Evolutionary conservation across 37 sponge, comb jelly and placozoan genomes (phyloP).

Genomic region (Axinella damicornis): DNA sequence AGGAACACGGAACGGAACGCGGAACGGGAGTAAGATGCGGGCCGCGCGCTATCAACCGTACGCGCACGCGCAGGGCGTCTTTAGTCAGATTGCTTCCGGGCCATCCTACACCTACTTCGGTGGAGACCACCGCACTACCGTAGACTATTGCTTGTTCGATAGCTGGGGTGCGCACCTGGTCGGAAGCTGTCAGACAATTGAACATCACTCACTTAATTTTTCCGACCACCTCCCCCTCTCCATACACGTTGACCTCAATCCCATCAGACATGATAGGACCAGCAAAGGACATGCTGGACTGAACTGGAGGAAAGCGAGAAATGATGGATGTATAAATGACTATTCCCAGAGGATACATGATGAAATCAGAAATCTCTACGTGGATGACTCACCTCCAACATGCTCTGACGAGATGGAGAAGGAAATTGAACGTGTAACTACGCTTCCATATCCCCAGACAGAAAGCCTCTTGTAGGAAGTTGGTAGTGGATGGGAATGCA

Average conservation of each 20-base stretch:
- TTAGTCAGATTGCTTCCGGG: too few species aligned
- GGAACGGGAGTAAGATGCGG: too few species aligned
- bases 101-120: not conserved
- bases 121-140: not conserved
- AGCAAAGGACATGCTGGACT: not conserved
- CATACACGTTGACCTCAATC: not conserved
- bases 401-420: not conserved
- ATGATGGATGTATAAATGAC: not conserved
- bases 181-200: not conserved
- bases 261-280: too few species aligned
- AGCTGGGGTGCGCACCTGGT: not conserved
- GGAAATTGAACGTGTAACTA: not conserved
- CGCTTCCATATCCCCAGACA: too few species aligned
- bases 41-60: too few species aligned
- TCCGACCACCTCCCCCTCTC: conserved; percentile 20
- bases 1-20: too few species aligned
- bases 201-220: conserved; percentile 6
- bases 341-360: not conserved
- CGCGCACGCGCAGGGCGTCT: too few species aligned
- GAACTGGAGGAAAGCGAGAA: not conserved
- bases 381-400: not conserved
- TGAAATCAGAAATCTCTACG: not conserved
- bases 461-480: too few species aligned
- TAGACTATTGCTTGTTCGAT: conserved; percentile 21
- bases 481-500: too few species aligned